A percentile compares a stretch with the other conserved stretches of the same genome.
These are phyloP conservation scores for Aptenodytes patagonicus DNA, from an alignment of 2,113 vertebrate species.

Conservation along the genomic window DNA sequence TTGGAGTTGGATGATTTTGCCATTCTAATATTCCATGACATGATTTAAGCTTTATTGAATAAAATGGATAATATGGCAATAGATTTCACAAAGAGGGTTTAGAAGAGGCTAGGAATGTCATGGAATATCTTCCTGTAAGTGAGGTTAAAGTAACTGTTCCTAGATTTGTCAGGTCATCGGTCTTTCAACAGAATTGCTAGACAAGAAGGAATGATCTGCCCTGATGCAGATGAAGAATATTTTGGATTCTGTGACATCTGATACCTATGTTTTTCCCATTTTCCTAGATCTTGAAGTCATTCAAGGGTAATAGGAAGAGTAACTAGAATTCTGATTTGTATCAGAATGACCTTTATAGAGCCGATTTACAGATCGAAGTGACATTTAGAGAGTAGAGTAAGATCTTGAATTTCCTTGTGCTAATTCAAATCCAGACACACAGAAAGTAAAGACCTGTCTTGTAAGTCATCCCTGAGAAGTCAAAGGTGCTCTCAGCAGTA, in stretches of 20 bases:
- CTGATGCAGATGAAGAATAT: background rate
- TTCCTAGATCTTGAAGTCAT: slow-evolving; percentile 44
- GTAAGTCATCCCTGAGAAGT: slow-evolving; percentile 56
- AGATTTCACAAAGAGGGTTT: background rate
- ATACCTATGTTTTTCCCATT: slow-evolving; percentile 32
- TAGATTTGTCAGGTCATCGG: background rate
- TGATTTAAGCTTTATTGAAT: background rate
- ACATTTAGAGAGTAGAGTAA: slow-evolving; percentile 65
- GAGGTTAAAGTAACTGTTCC: background rate
- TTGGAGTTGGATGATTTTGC: background rate
- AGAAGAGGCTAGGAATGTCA: background rate
- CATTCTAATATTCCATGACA: background rate
- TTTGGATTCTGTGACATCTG: slow-evolving; percentile 31
- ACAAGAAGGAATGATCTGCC: background rate
- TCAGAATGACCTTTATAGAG: slow-evolving; percentile 66
- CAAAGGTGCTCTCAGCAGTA: slow-evolving; percentile 30
- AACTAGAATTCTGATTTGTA: slow-evolving; percentile 65
- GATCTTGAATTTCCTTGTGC: slow-evolving; percentile 63
- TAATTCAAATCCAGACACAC: slow-evolving; percentile 62
- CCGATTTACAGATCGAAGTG: slow-evolving; percentile 61
- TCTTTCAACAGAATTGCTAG: background rate
- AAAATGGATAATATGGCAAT: background rate
- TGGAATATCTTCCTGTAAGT: background rate
- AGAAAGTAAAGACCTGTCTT: slow-evolving; percentile 62
- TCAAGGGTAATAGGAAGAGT: slow-evolving; percentile 50